Evolutionary conservation across 2,888 invertebrate genomes (phyloP).

Genomic region (Alviniconcha strummeri): DNA sequence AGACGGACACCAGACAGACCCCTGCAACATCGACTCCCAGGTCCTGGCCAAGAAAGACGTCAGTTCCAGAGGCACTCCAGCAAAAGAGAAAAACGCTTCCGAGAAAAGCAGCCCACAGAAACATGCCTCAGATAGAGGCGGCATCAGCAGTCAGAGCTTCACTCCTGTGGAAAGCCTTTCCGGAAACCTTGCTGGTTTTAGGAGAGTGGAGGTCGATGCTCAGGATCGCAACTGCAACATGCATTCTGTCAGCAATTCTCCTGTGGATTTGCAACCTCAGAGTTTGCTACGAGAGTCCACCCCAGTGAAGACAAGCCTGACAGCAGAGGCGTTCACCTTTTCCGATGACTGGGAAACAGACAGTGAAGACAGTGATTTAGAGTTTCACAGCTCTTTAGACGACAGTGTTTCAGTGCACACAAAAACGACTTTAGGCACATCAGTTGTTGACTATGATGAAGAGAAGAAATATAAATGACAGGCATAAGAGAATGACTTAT

Average conservation of each 20-base stretch:
- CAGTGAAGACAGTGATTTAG: conserved; percentile 14
- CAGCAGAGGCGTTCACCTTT: not conserved
- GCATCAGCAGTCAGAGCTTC: not conserved
- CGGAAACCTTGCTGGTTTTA: not conserved
- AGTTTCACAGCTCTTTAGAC: conserved; percentile 19
- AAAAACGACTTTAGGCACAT: not conserved
- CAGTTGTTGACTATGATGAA: conserved; percentile 23
- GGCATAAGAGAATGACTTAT: not conserved
- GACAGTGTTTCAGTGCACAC: not conserved
- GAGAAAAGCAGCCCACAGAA: conserved; percentile 22
- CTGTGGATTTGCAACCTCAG: not conserved
- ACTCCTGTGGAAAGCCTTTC: not conserved
- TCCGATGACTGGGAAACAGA: conserved; percentile 1
- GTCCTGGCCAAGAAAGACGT: conserved; percentile 38
- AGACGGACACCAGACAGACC: conserved; percentile 24
- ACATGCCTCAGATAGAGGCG: not conserved
- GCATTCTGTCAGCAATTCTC: not conserved
- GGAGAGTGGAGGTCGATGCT: not conserved
- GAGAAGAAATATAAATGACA: conserved; percentile 30
- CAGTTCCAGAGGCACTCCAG: not conserved
- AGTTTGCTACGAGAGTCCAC: not conserved
- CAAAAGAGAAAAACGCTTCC: not conserved
- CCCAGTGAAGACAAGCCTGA: not conserved
- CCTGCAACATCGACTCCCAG: conserved; percentile 39
- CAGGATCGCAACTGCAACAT: not conserved